These are phyloP conservation scores for Pomacea maculata DNA, from an alignment of 1,140 invertebrate species.

Conservation along the genomic window DNA sequence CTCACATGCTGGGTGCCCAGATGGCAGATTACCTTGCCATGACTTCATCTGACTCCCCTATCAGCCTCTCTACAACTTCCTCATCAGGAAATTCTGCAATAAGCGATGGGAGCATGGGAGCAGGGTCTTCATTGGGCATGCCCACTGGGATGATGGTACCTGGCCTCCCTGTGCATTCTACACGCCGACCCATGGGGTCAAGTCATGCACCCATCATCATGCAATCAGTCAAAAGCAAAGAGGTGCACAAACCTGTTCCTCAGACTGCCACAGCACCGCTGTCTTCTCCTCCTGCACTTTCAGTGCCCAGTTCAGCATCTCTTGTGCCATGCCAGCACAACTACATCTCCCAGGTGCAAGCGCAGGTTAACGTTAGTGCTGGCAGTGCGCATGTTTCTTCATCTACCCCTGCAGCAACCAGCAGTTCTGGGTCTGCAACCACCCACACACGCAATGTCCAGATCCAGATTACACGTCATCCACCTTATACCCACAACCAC, in stretches of 20 bases:
- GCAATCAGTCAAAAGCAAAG: conserved; percentile 91
- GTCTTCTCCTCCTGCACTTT: conserved; percentile 67
- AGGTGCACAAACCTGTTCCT: conserved; percentile 88
- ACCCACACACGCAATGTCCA: conserved; percentile 47
- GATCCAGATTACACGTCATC: conserved; percentile 50
- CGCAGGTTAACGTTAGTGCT: conserved; percentile 22
- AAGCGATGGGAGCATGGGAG: conserved; percentile 5
- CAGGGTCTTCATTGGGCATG: not conserved
- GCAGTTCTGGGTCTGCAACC: conserved; percentile 19
- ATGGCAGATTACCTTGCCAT: conserved; percentile 15
- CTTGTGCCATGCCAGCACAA: conserved; percentile 27
- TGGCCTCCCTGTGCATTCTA: conserved; percentile 59
- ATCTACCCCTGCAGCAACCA: conserved; percentile 8
- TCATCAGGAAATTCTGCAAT: conserved; percentile 80
- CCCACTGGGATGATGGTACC: conserved; percentile 24
- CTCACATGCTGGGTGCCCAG: conserved; percentile 62
- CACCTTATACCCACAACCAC: conserved; percentile 31
- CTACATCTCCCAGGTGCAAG: conserved; percentile 35
- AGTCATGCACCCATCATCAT: conserved; percentile 91
- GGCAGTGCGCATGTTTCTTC: conserved; percentile 12
- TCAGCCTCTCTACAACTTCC: conserved; percentile 35
- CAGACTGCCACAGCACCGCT: conserved; percentile 92
- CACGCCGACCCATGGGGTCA: conserved; percentile 61
- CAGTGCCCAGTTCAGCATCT: conserved; percentile 21
- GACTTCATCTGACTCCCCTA: conserved; percentile 12